Evolutionary conservation across 2,888 invertebrate species (phyloP).

Genomic region (Aproaerema taeniolella): DNA sequence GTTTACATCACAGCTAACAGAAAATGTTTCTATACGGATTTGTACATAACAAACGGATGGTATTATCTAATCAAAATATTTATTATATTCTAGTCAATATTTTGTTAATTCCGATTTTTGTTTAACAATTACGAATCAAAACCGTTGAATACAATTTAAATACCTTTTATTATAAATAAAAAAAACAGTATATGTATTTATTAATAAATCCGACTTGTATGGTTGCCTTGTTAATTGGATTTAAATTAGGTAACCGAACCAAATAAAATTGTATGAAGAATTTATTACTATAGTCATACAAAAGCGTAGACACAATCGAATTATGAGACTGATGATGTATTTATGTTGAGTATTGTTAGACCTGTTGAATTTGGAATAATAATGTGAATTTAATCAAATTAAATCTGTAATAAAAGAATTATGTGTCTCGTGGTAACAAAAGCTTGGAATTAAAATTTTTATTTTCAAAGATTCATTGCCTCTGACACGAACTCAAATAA

Average conservation of each 20-base stretch:
- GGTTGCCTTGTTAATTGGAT: conserved; percentile 34
- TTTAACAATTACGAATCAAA: conserved; percentile 1
- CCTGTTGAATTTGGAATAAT: conserved; percentile 33
- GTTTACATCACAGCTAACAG: conserved; percentile 18
- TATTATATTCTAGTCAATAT: conserved; percentile 37
- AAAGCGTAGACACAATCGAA: conserved; percentile 35
- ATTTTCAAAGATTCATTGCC: too few relatives aligned
- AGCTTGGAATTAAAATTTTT: too few relatives aligned
- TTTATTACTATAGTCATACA: conserved; percentile 8
- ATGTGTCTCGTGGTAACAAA: too few relatives aligned
- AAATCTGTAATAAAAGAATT: too few relatives aligned
- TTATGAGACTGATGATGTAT: conserved; percentile 64
- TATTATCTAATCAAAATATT: conserved; percentile 31
- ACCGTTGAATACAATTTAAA: background rate
- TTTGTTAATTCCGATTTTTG: conserved; percentile 11
- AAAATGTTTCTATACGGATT: conserved; percentile 13
- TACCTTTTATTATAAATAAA: too few relatives aligned
- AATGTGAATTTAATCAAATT: too few relatives aligned
- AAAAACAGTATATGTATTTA: background rate
- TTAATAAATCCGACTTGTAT: conserved; percentile 14
- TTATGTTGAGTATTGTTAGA: conserved; percentile 40
- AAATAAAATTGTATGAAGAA: too few relatives aligned
- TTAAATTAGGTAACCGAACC: conserved; percentile 33
- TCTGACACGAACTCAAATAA: too few relatives aligned
- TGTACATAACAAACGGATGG: conserved; percentile 26